These are phyloP conservation scores for Lasioglossum calceatum DNA, from an alignment of 2,888 invertebrate species.

Conservation along the genomic window DNA sequence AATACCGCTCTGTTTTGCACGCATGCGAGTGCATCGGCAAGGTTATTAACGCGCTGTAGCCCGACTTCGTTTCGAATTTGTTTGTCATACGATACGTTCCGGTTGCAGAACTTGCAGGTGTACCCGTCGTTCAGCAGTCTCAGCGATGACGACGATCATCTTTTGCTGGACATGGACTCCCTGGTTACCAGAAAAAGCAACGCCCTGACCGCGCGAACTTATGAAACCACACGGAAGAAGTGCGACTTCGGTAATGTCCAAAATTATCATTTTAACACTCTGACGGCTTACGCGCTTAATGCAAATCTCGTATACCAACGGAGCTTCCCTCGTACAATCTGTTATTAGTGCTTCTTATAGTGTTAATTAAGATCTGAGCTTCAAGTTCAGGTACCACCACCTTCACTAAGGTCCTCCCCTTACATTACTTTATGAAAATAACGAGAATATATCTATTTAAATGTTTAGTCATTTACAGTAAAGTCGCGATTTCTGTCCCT, in stretches of 20 bases:
- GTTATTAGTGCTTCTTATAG: neutral
- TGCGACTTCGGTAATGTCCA: constrained; percentile 73
- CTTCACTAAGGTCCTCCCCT: neutral
- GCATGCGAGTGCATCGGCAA: constrained; percentile 17
- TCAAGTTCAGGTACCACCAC: neutral
- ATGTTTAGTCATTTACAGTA: neutral
- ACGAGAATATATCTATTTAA: neutral
- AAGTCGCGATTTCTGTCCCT: no score
- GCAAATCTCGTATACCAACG: neutral
- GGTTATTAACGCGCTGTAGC: constrained; percentile 46
- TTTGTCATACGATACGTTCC: constrained; percentile 48
- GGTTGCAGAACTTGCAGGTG: constrained; percentile 73
- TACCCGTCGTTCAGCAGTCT: constrained; percentile 69
- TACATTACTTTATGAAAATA: neutral
- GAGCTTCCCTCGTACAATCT: neutral
- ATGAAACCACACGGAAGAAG: constrained; percentile 75
- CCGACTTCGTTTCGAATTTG: constrained; percentile 25
- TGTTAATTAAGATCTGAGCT: neutral
- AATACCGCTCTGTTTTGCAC: neutral
- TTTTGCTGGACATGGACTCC: constrained; percentile 80
- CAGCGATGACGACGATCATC: constrained; percentile 77
- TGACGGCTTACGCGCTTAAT: neutral
- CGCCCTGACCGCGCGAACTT: constrained; percentile 44
- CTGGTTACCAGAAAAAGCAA: constrained; percentile 72
- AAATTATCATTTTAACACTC: neutral